phyloP scores from a whole-genome alignment of 2,888 invertebrate species.

The Oscheius sp. region DNA sequence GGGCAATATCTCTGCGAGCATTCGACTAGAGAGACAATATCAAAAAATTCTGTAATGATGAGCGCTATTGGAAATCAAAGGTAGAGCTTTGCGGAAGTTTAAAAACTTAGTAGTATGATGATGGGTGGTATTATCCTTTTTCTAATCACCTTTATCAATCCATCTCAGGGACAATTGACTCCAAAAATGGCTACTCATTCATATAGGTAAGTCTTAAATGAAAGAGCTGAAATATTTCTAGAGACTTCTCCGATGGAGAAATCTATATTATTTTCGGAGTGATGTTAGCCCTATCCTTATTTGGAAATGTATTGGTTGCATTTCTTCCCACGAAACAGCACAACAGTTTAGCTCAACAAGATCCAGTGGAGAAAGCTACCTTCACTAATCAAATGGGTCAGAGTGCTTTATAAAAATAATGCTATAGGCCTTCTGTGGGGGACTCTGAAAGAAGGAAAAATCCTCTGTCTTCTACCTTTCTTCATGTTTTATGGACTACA shows the following conservation, averaged over 20 bases:
- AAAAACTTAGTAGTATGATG: constrained; percentile 13
- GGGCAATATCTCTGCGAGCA: constrained; percentile 30
- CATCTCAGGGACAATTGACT: neutral
- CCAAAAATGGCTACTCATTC: neutral
- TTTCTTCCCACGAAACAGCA: constrained; percentile 9
- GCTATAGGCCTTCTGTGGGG: constrained; percentile 15
- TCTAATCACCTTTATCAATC: constrained; percentile 14
- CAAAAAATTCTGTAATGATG: constrained; percentile 32
- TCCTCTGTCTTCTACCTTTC: constrained; percentile 24
- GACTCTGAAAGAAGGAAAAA: constrained; percentile 12
- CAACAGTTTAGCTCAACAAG: constrained; percentile 17
- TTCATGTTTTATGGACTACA: constrained; percentile 30
- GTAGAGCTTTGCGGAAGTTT: neutral
- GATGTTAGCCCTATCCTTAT: neutral
- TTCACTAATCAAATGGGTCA: constrained; percentile 28
- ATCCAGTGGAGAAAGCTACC: constrained; percentile 5
- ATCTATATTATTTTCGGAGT: constrained; percentile 22
- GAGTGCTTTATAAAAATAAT: neutral
- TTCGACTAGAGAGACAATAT: constrained; percentile 28
- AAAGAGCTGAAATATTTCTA: neutral
- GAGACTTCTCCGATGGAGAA: constrained; percentile 22
- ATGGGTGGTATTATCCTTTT: constrained; percentile 21
- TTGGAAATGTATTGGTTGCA: constrained; percentile 15
- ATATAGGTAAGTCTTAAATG: neutral
- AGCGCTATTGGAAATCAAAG: constrained; percentile 27